Evolutionary conservation across 2,888 invertebrate species (phyloP), one percentile per base, ranked within the genome.

Genomic region (Hemistola chrysoprasaria): DNA sequence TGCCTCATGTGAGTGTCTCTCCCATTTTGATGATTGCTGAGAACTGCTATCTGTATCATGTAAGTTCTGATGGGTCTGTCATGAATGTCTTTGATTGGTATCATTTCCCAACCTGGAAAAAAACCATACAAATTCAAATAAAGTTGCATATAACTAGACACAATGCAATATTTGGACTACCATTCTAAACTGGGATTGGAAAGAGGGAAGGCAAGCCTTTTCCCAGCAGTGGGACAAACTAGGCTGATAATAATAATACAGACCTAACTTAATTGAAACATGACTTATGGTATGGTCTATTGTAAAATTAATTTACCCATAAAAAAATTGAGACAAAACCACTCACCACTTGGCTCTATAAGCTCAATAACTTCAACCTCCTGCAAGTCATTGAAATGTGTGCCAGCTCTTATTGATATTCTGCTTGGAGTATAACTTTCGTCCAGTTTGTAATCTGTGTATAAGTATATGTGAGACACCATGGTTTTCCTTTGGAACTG

Each of bases 21-120:
- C 2, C 99, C 99, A 85, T 99, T 99, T 78, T 99, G 99, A 81
- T 99, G 99, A 82, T 99, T 99, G 59, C 97, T 97, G 28, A 98
- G 92, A 0, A 98, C 97, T 8, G 98, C 98, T 58, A 98, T 95
- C 83, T 98, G 98, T 36, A 98, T 93, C 95, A 98, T 98, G 71
- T 97, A 99, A 8, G 98, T 97, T 59, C 98, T 91, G 30, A 98
- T 95, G 1, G 97, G 96, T 56, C 94, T 92, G 23, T 96, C 95
- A 56, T 94, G 92, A 31, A 95, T 93, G 73, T 97, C 97, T 80
- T 95, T 96, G 22, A 98, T 93, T 22, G 97, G 96, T 62, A 98
- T 95, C 65, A 95, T 93, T 27, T 98, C 95, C 99, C 99, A 99
- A 22, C 99, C 98, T 92, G 64, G 26, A 66, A 65, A 28, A 31